Conservation (phyloP, 2,113 vertebrate species). For the Hippoglossus stenolepis region DNA sequence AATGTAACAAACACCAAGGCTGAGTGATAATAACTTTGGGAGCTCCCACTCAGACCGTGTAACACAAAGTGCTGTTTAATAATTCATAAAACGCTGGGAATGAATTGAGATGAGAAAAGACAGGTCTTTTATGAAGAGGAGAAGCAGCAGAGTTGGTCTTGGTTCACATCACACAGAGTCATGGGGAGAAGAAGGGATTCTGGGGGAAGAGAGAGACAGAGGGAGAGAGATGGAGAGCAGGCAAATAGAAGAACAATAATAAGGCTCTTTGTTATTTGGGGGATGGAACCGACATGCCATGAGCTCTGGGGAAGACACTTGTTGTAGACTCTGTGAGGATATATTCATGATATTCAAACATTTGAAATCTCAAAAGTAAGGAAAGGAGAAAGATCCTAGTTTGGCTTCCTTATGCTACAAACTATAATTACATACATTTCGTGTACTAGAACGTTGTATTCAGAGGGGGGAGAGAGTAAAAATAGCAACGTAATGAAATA, state of each 20-base stretch:
- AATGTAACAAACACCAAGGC: constrained; percentile 45
- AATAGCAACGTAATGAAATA: constrained; percentile 61
- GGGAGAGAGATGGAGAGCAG: constrained; percentile 22
- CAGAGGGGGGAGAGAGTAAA: constrained; percentile 26
- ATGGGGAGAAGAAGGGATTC: constrained; percentile 37
- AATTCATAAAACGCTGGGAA: constrained; percentile 77
- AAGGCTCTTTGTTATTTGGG: constrained; percentile 50
- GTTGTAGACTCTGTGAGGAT: constrained; percentile 13
- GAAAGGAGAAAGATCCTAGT: constrained; percentile 1
- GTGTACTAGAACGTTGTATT: constrained; percentile 23
- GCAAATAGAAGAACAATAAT: constrained; percentile 52
- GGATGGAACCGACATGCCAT: constrained; percentile 20
- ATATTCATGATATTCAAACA: constrained; percentile 18
- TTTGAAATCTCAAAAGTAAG: constrained; percentile 8
- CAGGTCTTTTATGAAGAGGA: constrained; percentile 69
- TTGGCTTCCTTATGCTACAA: neutral
- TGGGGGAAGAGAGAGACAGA: constrained; percentile 16
- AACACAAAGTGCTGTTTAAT: constrained; percentile 76
- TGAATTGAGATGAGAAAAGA: constrained; percentile 67
- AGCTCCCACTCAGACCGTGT: constrained; percentile 62
- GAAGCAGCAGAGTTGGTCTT: constrained; percentile 68
- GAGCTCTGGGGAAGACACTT: constrained; percentile 28
- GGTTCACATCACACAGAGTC: constrained; percentile 54
- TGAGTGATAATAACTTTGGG: constrained; percentile 58
- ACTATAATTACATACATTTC: constrained; percentile 9